Evolutionary conservation across 1,140 invertebrate species (phyloP).

Genomic region (Hylaeus anthracinus): DNA sequence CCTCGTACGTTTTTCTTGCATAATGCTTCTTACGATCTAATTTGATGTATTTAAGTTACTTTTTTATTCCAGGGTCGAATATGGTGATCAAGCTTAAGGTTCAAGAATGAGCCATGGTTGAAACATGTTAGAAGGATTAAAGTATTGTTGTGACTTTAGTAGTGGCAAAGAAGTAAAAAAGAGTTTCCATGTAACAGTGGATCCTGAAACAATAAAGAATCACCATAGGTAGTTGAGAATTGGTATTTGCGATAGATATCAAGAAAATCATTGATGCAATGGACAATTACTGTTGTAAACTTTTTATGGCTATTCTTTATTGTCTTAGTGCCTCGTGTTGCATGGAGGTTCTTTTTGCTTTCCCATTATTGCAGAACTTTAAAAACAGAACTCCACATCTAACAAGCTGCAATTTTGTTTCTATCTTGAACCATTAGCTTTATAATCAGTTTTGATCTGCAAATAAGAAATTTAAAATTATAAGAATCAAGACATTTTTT

Average conservation of each 20-base stretch:
- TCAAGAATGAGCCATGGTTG: conserved; percentile 18
- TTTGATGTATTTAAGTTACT: background rate
- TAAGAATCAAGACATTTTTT: background rate
- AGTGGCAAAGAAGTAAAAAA: conserved; percentile 29
- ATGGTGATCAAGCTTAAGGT: conserved; percentile 16
- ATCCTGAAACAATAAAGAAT: conserved; percentile 35
- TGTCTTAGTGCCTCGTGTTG: conserved; percentile 20
- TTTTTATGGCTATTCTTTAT: conserved; percentile 31
- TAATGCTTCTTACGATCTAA: background rate
- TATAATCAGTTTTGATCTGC: background rate
- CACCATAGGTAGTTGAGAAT: background rate
- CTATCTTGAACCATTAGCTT: conserved; percentile 27
- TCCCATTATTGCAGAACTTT: conserved; percentile 36
- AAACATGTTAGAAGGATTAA: conserved; percentile 31
- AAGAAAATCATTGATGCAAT: background rate
- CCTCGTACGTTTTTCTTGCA: background rate
- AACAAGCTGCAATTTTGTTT: conserved; percentile 11
- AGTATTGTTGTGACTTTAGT: conserved; percentile 25
- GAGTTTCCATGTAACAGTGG: background rate
- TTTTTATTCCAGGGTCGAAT: conserved; percentile 16
- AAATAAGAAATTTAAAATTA: background rate
- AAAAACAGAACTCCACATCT: conserved; percentile 19
- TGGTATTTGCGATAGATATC: background rate
- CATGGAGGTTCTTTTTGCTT: conserved; percentile 12
- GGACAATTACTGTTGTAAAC: background rate